Base-by-base conservation (phyloP, 2,888 invertebrate genomes). In the Neoitamus cyanurus region DNA sequence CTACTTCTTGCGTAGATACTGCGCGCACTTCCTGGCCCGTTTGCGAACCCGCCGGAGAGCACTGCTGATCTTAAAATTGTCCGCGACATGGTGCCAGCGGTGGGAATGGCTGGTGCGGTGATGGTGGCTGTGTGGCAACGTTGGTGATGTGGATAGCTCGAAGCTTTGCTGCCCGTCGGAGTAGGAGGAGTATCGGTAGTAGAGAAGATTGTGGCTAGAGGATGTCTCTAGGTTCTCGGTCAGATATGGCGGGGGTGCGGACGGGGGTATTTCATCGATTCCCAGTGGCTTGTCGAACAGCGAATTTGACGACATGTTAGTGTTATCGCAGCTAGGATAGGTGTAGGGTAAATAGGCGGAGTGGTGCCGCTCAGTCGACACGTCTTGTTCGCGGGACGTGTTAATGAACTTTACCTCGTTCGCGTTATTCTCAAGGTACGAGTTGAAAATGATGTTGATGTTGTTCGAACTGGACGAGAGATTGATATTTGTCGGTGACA, bases 1-100 rank as follows among this genome's bases (percentile, higher is more conserved):
- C 85, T 88, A 90, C 87, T 91, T 91, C 87, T 90, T 91, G 87
- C 90, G 90, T 86, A 91, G 88, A 86, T 90, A 91, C 70, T 91
- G 90, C 69, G 91, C 90, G 88, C 90, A 91, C 88, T 91, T 91
- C 87, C 90, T 90, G 87, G 91, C 91, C 86, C 91, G 90, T 87
- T 89, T 91, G 87, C 91, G 89, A 84, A 91, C 91, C 86, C 88
- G 88, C 85, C 85, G 36, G 13, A 82, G 69, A 69, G 82, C 82
- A 37, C 69, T 82, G 31, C 36, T 69, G 28, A 82, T 68, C 30
- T 82, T 82, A 6, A 82, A 30, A 25, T 90, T 90, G 85, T 90
- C 90, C 58, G 90, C 88, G 86, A 89, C 88, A 85, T 88, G 88
- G 86, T 89, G 89, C 87, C 88, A 87, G 83, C 88, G 87, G 84